A percentile compares a stretch with the other conserved stretches of the same genome.
These are phyloP conservation scores for Cariama cristata DNA, from an alignment of 2,113 vertebrate genomes.

Conservation along the genomic window DNA sequence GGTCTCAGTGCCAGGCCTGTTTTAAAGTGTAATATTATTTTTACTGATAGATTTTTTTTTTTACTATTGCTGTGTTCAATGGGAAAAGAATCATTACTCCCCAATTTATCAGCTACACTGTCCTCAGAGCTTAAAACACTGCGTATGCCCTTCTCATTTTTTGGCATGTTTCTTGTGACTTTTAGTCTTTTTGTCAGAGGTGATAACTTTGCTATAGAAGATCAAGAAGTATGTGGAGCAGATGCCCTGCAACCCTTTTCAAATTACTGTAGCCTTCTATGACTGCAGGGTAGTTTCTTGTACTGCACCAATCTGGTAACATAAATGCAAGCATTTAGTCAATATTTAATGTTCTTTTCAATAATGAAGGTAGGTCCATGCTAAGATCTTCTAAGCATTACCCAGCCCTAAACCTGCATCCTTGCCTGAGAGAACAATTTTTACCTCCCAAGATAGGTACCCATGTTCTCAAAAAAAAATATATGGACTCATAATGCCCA, in stretches of 20 bases:
- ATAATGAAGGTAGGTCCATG: not conserved
- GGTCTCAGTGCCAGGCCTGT: not conserved
- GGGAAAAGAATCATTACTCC: not conserved
- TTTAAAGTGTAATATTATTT: not conserved
- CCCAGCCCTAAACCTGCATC: not conserved
- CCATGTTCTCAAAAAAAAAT: not conserved
- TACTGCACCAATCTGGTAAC: not conserved
- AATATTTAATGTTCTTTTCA: not conserved
- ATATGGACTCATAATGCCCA: not conserved
- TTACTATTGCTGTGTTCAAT: not conserved
- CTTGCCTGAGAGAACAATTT: not conserved
- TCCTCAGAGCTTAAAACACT: not conserved
- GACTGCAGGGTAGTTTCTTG: not conserved
- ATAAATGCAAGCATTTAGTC: not conserved
- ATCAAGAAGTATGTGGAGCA: not conserved
- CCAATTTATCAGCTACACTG: not conserved
- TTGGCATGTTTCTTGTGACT: not conserved
- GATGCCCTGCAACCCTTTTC: not conserved
- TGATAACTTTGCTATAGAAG: not conserved
- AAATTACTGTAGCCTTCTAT: not conserved
- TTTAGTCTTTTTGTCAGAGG: not conserved
- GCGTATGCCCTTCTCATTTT: not conserved
- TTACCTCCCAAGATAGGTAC: not conserved
- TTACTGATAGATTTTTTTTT: not conserved
- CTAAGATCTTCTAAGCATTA: not conserved